A percentile compares a stretch with the other conserved stretches of the same genome.
phyloP scores from a whole-genome alignment of 2,888 invertebrate species.

The Ectropis crepuscularia region DNA sequence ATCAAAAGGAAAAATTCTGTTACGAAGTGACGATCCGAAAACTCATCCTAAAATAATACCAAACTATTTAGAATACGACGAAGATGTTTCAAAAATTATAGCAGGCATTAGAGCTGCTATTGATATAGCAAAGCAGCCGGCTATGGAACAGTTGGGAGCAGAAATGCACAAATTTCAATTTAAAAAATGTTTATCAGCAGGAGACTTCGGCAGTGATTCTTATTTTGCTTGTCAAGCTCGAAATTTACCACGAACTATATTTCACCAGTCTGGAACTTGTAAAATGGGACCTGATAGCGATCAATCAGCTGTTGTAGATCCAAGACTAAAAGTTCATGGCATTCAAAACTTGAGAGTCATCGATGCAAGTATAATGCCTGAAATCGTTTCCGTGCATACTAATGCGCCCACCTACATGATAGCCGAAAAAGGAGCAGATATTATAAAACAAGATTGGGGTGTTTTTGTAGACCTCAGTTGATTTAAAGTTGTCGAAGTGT shows the following conservation, averaged over 20 bases:
- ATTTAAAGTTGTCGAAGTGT: not conserved
- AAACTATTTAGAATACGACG: slow-evolving; percentile 88
- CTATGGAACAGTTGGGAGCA: not conserved
- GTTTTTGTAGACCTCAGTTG: not conserved
- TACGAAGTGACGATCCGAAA: slow-evolving; percentile 88
- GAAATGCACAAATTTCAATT: not conserved
- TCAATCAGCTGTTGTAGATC: slow-evolving; percentile 86
- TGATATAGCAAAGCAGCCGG: slow-evolving; percentile 3
- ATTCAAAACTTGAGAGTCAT: slow-evolving; percentile 87
- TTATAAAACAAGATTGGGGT: slow-evolving; percentile 83
- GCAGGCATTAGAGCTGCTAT: slow-evolving; percentile 84
- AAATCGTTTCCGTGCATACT: slow-evolving; percentile 90
- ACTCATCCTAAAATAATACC: slow-evolving; percentile 89
- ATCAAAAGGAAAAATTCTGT: slow-evolving; percentile 86
- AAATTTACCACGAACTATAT: slow-evolving; percentile 86
- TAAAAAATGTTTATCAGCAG: slow-evolving; percentile 36
- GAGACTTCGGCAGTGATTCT: slow-evolving; percentile 84
- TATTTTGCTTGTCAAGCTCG: slow-evolving; percentile 83
- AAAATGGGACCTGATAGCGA: slow-evolving; percentile 86
- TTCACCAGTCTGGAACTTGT: slow-evolving; percentile 87
- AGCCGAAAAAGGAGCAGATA: slow-evolving; percentile 90
- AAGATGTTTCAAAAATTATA: slow-evolving; percentile 86
- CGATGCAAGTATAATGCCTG: slow-evolving; percentile 92
- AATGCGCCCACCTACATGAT: slow-evolving; percentile 92
- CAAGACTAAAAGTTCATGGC: slow-evolving; percentile 83